Evolutionary conservation across 1,140 invertebrate genomes (phyloP).

Genomic region (Drosophila kanapiae): DNA sequence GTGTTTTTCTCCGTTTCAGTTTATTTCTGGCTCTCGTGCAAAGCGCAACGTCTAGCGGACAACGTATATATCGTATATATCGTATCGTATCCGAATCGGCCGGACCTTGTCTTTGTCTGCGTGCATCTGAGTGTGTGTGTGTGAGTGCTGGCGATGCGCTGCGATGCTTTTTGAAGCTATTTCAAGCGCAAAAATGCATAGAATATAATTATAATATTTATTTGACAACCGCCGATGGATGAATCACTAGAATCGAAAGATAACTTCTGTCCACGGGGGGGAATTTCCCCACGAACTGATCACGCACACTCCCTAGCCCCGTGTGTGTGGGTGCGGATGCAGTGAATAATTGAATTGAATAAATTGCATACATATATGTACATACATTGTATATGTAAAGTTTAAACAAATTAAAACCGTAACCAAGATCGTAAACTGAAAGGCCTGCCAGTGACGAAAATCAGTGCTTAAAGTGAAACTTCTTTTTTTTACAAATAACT

Average conservation of each 20-base stretch:
- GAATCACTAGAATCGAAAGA: constrained; percentile 32
- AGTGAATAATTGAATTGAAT: constrained; percentile 20
- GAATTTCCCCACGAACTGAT: constrained; percentile 14
- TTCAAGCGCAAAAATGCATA: constrained; percentile 61
- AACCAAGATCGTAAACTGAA: constrained; percentile 23
- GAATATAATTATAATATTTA: constrained; percentile 21
- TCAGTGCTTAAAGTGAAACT: constrained; percentile 37
- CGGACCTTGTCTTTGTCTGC: constrained; percentile 27
- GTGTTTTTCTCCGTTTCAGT: constrained; percentile 65
- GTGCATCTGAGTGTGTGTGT: constrained; percentile 33
- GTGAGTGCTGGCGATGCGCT: constrained; percentile 43
- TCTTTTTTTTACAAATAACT: constrained; percentile 14
- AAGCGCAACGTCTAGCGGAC: constrained; percentile 75
- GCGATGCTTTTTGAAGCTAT: constrained; percentile 58
- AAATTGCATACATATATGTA: neutral
- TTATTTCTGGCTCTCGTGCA: constrained; percentile 82
- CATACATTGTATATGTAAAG: constrained; percentile 18
- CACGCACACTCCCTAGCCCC: neutral
- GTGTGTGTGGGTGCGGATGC: constrained; percentile 35
- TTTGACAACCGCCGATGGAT: constrained; percentile 39
- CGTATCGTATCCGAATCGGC: constrained; percentile 36
- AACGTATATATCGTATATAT: constrained; percentile 37
- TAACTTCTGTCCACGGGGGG: neutral
- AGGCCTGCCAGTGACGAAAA: constrained; percentile 12
- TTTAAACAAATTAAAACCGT: constrained; percentile 34